Conservation (phyloP, 2,797 vertebrate genomes). For the Silurus aristotelis region DNA sequence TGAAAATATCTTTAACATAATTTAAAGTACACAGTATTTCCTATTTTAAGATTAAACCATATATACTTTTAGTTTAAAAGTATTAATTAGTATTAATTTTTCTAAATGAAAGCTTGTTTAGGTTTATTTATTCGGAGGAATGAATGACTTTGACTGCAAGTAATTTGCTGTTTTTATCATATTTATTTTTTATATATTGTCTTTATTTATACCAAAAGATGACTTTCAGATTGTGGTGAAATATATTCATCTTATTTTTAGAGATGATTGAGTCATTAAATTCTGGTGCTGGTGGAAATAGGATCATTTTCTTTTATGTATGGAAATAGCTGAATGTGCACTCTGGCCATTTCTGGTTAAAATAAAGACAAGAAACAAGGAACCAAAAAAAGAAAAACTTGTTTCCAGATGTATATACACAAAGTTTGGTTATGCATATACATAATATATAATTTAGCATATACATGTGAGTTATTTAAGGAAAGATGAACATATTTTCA, state of each 20-base stretch:
- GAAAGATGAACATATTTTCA: conserved; percentile 14
- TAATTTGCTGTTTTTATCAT: neutral
- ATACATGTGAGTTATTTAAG: conserved; percentile 32
- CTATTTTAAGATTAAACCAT: neutral
- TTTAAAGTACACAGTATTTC: neutral
- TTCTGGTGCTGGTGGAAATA: neutral
- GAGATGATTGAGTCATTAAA: neutral
- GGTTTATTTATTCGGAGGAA: neutral
- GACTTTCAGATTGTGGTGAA: neutral
- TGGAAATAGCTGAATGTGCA: neutral
- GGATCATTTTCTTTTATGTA: neutral
- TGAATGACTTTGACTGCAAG: neutral
- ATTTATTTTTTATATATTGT: neutral
- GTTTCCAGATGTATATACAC: conserved; percentile 13
- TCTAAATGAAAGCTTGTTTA: neutral
- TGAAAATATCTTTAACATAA: neutral
- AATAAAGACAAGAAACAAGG: conserved; percentile 7
- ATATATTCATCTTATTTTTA: neutral
- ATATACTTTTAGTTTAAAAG: too few relatives aligned
- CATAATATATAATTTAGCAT: conserved; percentile 17
- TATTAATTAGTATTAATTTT: neutral
- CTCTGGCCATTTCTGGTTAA: neutral
- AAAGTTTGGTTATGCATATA: neutral
- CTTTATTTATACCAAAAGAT: neutral
- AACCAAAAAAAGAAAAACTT: neutral